Base-by-base conservation (phyloP, 2,797 vertebrate genomes). In the Carduelis carduelis region DNA sequence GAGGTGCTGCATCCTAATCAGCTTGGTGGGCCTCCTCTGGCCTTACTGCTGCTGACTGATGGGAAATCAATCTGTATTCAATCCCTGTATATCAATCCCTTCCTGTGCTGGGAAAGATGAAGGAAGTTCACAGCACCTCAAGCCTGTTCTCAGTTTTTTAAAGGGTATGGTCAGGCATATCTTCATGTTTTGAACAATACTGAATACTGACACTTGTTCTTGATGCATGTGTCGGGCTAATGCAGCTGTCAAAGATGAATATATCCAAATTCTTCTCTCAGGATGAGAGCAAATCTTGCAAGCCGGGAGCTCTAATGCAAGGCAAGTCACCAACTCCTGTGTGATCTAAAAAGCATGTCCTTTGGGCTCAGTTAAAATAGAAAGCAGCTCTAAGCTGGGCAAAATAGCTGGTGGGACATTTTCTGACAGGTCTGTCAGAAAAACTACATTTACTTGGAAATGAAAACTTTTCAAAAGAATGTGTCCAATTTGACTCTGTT, bases 341-440 rank as follows among this genome's bases (percentile, higher is more conserved):
- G 27, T 72, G 20, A 83, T 63, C 32, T 84, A 32, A 17, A 75
- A 79, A 77, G 16, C 1, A 0, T 34, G 14, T 70, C 30, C 53
- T 88, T 71, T 75, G 47, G 43, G 57, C n/a, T 81, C 55, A 49
- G 20, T 39, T 78, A 82, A 87, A 90, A 76, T 5, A 75, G 24
- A 71, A 74, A 90, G n/a, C 14, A 70, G 39, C 24, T 70, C 53
- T 76, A 46, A 64, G 18, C 20, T 2, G 6, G 6, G 4, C 18
- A 68, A 94, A 79, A 89, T 49, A 65, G 30, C 34, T 87, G 15
- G 28, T 83, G 49, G 24, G 35, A 69, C 27, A 91, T 53, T 53
- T 53, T 53, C 30, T 53, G 19, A 41, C 30, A 55, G 37, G 43
- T 9, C 22, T 61, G 32, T 56, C 81, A 70, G 43, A 77, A 90